Evolutionary conservation across 2,113 vertebrate genomes (phyloP).

Genomic region (Catharus fuscescens): DNA sequence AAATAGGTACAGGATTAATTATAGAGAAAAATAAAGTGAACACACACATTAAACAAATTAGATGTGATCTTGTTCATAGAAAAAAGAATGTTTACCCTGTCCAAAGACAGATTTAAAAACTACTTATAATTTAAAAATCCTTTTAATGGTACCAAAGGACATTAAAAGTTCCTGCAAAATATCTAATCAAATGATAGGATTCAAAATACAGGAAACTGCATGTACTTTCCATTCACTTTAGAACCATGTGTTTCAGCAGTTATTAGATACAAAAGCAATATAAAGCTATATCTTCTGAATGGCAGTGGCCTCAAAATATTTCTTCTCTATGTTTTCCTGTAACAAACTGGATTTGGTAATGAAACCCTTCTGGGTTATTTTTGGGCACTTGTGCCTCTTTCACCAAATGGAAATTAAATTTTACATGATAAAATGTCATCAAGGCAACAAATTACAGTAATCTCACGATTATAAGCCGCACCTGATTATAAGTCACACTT

Average conservation of each 20-base stretch:
- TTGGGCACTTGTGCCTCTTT: background rate
- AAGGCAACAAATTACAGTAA: background rate
- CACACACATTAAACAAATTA: background rate
- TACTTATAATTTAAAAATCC: background rate
- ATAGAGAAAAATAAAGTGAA: background rate
- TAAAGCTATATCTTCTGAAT: background rate
- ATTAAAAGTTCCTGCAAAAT: background rate
- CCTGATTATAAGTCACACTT: too few relatives aligned
- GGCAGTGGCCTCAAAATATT: background rate
- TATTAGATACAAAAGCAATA: background rate
- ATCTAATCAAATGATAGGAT: background rate
- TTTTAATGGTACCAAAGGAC: background rate
- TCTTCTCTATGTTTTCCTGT: background rate
- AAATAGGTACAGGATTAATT: background rate
- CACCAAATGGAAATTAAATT: background rate
- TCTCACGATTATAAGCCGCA: too few relatives aligned
- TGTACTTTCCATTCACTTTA: background rate
- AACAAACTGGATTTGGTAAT: background rate
- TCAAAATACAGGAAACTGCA: background rate
- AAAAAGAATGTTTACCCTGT: conserved; percentile 5
- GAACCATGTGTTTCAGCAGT: background rate
- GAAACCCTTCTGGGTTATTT: background rate
- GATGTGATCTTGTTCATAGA: background rate
- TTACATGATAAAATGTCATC: background rate
- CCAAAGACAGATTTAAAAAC: background rate